phyloP scores from a whole-genome alignment of 1,140 invertebrate species.

The Paramacrobiotus metropolitanus region DNA sequence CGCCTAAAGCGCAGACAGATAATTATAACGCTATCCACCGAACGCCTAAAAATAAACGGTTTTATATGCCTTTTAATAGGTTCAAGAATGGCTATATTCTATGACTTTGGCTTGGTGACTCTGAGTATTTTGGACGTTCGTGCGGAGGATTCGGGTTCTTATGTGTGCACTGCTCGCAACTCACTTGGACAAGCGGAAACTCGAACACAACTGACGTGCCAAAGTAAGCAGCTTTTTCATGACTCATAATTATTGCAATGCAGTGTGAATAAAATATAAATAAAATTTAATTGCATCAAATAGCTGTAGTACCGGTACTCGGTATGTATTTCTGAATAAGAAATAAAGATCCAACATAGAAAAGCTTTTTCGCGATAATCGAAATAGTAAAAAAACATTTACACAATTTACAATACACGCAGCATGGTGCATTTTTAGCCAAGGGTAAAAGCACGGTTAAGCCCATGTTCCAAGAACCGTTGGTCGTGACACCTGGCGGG shows the following conservation, averaged over 20 bases:
- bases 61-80: constrained; percentile 34
- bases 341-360: too few species aligned
- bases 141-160: constrained; percentile 79
- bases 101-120: constrained; percentile 86
- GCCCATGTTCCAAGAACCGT: background rate
- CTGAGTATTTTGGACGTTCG: constrained; percentile 88
- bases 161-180: constrained; percentile 72
- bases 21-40: background rate
- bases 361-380: too few species aligned
- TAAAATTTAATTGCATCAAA: too few species aligned
- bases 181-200: constrained; percentile 70
- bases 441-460: background rate
- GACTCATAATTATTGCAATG: background rate
- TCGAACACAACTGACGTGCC: constrained; percentile 55
- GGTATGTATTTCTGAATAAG: too few species aligned
- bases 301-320: too few species aligned
- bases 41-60: too few species aligned
- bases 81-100: constrained; percentile 79
- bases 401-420: background rate
- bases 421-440: background rate
- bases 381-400: background rate
- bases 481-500: background rate
- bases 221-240: constrained; percentile 46
- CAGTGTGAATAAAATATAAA: too few species aligned
- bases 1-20: constrained; percentile 7